Evolutionary conservation across 2,888 invertebrate genomes (phyloP), one percentile per base, ranked within the genome.

Genomic region (Gastrophysa polygoni): DNA sequence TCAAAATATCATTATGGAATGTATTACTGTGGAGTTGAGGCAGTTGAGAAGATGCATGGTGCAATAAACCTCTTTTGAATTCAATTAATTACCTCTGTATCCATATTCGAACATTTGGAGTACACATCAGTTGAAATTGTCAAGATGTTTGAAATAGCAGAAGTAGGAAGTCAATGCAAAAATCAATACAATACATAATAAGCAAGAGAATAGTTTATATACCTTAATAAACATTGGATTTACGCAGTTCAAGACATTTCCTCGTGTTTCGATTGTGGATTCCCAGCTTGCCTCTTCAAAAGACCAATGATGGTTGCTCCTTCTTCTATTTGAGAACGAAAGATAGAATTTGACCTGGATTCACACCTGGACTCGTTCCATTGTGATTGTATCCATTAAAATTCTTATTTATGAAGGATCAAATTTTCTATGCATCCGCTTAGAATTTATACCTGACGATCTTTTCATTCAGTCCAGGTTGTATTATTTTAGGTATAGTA

Each of bases 381-480:
- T 68, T 68, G 66, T 66, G 61, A 64, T 61, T 66, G 63, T 67
- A 66, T 57, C 64, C 62, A 57, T 63, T 59, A 59, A 64, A 57
- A 47, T 60, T 48, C 59, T 57, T 64, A 65, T 64, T 67, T 68
- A 49, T 57, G 61, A 65, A 66, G 71, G 68, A 71, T 71, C 71
- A 64, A 68, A 67, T 71, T 71, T 61, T 69, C 68, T 61, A 67
- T 66, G 66, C 70, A 68, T 71, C 69, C 69, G 68, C 64, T 70
- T 66, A 32, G 38, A 38, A 54, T 56, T 62, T 67, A 62, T 64
- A 67, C 66, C 66, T 66, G 67, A 18, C 57, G 46, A 21, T 50
- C 58, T 60, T 62, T 64, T 62, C 58, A 62, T 57, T 44, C 57
- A 48, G 34, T 43, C 49, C 57, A 47, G 49, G 24, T n/a, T 28